Percentiles rank a stretch among this genome's conserved stretches.
phyloP scores from a whole-genome alignment of 2,888 invertebrate genomes.

The Drosophila mettleri region DNA sequence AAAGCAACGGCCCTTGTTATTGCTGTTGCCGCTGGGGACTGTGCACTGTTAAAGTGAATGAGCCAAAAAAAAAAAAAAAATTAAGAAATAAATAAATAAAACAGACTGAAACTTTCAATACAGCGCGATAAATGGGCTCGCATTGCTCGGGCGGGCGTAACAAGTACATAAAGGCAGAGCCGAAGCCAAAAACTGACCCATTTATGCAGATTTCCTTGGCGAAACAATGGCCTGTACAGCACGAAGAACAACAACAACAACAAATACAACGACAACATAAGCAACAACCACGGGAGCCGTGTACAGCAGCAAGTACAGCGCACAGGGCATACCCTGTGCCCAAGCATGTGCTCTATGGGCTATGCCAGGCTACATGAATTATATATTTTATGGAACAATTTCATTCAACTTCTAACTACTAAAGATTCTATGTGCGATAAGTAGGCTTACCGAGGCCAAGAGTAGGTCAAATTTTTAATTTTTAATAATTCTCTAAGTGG shows the following conservation, averaged over 20 bases:
- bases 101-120: constrained; percentile 46
- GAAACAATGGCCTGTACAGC: constrained; percentile 69
- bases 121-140: constrained; percentile 37
- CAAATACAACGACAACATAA: constrained; percentile 26
- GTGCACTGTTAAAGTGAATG: constrained; percentile 18
- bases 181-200: constrained; percentile 69
- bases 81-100: constrained; percentile 5
- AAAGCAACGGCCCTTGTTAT: constrained; percentile 18
- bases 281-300: constrained; percentile 53
- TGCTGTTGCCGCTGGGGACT: constrained; percentile 15
- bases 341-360: neutral
- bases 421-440: neutral
- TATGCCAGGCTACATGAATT: neutral
- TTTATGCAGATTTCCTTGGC: constrained; percentile 74
- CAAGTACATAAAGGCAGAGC: constrained; percentile 71
- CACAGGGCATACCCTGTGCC: constrained; percentile 33
- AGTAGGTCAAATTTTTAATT: neutral
- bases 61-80: neutral
- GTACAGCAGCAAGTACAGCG: constrained; percentile 62
- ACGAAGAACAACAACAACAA: constrained; percentile 24
- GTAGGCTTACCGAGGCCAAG: accelerated
- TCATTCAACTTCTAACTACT: too few species aligned
- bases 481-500: neutral
- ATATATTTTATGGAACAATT: neutral
- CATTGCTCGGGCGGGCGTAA: constrained; percentile 47